Evolutionary conservation across 2,888 invertebrate species (phyloP), one percentile per base, ranked within the genome.

Genomic region (Emmelina monodactyla): DNA sequence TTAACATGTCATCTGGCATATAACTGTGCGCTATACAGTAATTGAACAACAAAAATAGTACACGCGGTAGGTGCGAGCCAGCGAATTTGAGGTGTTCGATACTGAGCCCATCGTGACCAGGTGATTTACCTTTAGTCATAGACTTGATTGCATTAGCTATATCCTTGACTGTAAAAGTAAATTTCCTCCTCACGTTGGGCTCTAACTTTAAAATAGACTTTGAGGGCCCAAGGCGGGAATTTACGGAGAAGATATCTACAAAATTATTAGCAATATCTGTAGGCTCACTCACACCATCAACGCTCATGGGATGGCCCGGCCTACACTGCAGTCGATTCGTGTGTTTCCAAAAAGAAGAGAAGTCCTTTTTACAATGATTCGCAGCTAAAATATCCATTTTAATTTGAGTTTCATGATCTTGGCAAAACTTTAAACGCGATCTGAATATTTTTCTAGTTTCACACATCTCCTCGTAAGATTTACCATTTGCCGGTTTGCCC

Each of bases 271-370:
- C 43, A 15, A 42, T 38, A 2, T 14, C 32, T 3, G 2, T 12
- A 2, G 33, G 33, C 4, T 37, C 29, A 34, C 25, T 28, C 7
- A 22, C 22, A 7, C 40, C 44, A 1, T 25, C 36, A 4, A 44
- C 39, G 28, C 40, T 42, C 16, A 35, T 41, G 7, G 43, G 42
- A 14, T 31, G 29, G 7, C 43, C 22, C 3, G 37, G 16, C 10
- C 6, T 25, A n/a, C 16, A 7, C 25, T 40, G 34, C 9, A 41
- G 14, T 22, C 36, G 37, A 28, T 31, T 40, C n/a, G 37, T 37
- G 2, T 22, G 15, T 28, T 38, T 43, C 40, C 45, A 45, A 35
- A 42, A 42, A 7, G 30, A 32, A 1, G 14, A 13, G 38, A 40
- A 41, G 13, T 35, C n/a, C 22, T 31, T 36, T 9, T 34, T 33